Percentiles rank a stretch among this genome's conserved stretches.
Conservation (phyloP, 1,140 invertebrate genomes). For the Cyclargus thomasi region DNA sequence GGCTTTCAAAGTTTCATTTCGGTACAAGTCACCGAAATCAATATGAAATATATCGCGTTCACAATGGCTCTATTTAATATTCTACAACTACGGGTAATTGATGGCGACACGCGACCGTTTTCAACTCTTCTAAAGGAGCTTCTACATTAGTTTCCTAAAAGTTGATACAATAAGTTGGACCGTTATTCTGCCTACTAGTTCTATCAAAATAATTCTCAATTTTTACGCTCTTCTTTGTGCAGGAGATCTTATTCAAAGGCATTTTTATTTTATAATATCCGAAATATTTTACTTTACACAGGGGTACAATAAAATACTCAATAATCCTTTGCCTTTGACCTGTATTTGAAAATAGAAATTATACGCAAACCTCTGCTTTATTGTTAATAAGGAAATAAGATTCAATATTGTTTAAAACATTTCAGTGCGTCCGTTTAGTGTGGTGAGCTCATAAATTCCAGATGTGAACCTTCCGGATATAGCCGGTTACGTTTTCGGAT, state of each 20-base stretch:
- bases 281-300: too few relatives aligned
- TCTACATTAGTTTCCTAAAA: background rate
- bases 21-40: background rate
- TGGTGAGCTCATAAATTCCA: background rate
- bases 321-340: too few relatives aligned
- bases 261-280: too few relatives aligned
- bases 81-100: background rate
- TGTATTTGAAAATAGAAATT: too few relatives aligned
- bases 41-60: background rate
- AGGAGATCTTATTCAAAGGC: too few relatives aligned
- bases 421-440: background rate
- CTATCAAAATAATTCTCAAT: too few relatives aligned
- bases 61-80: conserved; percentile 1
- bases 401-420: background rate
- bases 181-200: background rate
- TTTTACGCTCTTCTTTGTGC: too few relatives aligned
- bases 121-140: background rate
- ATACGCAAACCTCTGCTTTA: background rate
- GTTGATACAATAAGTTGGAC: background rate
- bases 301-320: too few relatives aligned
- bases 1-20: background rate
- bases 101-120: background rate
- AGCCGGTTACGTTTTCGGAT: conserved; percentile 2
- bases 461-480: conserved; percentile 2
- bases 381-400: background rate